Evolutionary conservation across 2,797 vertebrate genomes (phyloP), one percentile per base, ranked within the genome.

Genomic region (Myripristis jacobus): DNA sequence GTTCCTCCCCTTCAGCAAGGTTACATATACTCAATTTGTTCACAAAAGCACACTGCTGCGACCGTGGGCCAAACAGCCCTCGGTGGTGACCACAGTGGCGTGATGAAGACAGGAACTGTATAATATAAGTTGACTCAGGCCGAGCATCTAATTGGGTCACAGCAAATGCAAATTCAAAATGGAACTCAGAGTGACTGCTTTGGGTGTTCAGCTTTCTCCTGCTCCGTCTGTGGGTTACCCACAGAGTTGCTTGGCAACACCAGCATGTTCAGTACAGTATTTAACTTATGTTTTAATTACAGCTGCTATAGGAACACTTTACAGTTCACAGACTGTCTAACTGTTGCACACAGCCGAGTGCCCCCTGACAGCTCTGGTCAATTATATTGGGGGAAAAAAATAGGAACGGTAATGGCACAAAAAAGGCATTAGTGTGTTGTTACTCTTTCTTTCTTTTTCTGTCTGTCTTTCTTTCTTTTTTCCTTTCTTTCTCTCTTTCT

Each of bases 11-110:
- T 3, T 83, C 81, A 90, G 90, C 89, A 82, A 90, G 89, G 92
- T 87, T 91, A 89, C 84, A 81, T 83, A 84, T 86, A 91, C 87
- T 90, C 82, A 81, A 85, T 90, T 88, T 91, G 87, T 90, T 88
- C 89, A 87, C 85, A 72, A 50, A 68, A 77, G 78, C 70, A 65
- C 18, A 59, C 66, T n/a, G 70, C 64, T 68, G 79, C 11, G 57
- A 84, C 85, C 82, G 74, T 29, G 54, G 64, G 47, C 77, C 79
- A 90, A 88, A 85, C 81, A 79, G 88, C 80, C 88, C 3, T 70
- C 82, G 86, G 87, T 75, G 74, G 47, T 82, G 65, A 47, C 68
- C 63, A 9, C 6, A 47, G 60, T 34, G 50, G 58, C 66, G 29
- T 51, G 65, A 62, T 70, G 54, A 15, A 64, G 66, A 80, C 64